Percentiles rank a stretch among this genome's conserved stretches.
Evolutionary conservation across 2,888 invertebrate species (phyloP).

Genomic region (Tetanocera ferruginea): DNA sequence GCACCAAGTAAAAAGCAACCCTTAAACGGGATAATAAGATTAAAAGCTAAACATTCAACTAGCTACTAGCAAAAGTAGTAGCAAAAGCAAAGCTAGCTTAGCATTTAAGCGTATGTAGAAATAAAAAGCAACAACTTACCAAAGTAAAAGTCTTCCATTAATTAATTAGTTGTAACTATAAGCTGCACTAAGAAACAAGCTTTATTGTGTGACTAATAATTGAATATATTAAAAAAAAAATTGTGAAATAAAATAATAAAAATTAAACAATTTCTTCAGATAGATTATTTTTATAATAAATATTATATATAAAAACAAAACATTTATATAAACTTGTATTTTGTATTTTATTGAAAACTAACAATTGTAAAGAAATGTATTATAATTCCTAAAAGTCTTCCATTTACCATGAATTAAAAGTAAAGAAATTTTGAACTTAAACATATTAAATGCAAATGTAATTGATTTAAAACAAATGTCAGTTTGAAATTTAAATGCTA

Average conservation of each 20-base stretch:
- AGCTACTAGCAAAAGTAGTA: not conserved
- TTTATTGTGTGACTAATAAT: not conserved
- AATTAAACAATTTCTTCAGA: constrained; percentile 40
- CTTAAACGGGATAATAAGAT: constrained; percentile 36
- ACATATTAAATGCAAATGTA: not conserved
- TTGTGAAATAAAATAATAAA: not conserved
- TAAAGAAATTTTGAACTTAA: not conserved
- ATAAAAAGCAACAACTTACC: constrained; percentile 69
- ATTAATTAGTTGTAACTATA: constrained; percentile 40
- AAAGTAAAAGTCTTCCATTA: constrained; percentile 71
- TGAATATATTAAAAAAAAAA: constrained; percentile 13
- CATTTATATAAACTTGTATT: not conserved
- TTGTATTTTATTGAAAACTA: not conserved
- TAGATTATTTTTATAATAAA: not conserved
- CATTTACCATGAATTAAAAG: constrained; percentile 24
- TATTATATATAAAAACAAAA: not conserved
- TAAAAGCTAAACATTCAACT: constrained; percentile 22
- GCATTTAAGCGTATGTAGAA: constrained; percentile 27
- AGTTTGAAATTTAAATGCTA: not conserved
- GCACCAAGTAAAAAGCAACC: not conserved
- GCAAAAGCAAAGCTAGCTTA: not conserved
- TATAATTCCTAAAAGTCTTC: constrained; percentile 23
- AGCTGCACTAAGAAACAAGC: constrained; percentile 27
- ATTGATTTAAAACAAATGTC: not conserved
- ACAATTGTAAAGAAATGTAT: not conserved